phyloP scores from a whole-genome alignment of 2,888 invertebrate genomes.

The Polydrusus tereticollis region DNA sequence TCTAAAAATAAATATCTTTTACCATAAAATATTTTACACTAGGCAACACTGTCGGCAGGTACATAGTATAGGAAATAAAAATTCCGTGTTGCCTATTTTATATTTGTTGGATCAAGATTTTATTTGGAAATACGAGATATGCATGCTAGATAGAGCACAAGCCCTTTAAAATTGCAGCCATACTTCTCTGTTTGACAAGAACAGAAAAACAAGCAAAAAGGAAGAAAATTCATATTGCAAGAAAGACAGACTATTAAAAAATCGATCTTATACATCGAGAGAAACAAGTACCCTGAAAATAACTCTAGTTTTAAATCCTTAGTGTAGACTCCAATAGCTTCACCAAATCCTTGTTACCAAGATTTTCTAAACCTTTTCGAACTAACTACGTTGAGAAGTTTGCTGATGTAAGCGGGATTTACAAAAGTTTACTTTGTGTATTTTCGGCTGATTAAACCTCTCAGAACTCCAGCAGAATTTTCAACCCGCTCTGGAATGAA shows the following conservation, averaged over 20 bases:
- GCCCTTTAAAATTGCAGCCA: not conserved
- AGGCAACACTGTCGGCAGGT: not conserved
- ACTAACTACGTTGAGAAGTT: not conserved
- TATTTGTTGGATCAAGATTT: not conserved
- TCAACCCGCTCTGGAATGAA: not conserved
- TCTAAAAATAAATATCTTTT: no score
- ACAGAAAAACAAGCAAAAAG: not conserved
- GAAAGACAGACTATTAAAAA: not conserved
- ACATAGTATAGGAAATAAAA: not conserved
- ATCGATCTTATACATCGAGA: no score
- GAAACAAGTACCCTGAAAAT: no score
- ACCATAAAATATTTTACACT: not conserved
- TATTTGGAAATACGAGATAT: not conserved
- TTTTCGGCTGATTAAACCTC: not conserved
- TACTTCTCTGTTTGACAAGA: not conserved
- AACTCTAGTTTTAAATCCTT: no score
- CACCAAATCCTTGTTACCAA: not conserved
- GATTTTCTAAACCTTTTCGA: not conserved
- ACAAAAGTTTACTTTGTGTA: not conserved
- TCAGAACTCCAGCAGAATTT: not conserved
- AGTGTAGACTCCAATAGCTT: no score
- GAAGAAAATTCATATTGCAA: not conserved
- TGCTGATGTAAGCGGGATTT: not conserved
- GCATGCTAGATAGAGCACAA: not conserved
- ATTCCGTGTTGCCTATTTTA: not conserved